phyloP scores from a whole-genome alignment of 37 sponge, comb jelly and placozoan genomes.

The Beroe forskalii region DNA sequence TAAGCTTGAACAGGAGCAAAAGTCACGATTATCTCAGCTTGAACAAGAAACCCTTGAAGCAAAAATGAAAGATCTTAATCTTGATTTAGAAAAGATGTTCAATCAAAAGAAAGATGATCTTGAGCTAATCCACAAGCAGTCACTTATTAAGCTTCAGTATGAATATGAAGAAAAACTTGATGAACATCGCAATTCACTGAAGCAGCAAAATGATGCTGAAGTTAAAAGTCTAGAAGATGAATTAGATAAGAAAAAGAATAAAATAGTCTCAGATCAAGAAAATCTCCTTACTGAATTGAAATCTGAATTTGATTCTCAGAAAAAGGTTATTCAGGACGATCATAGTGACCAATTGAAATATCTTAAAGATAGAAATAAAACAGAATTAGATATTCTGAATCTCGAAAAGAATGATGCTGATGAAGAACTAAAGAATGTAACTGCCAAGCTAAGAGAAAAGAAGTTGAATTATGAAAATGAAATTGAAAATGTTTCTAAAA shows the following conservation, averaged over 20 bases:
- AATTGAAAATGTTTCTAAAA: neutral
- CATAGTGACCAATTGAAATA: slow-evolving; percentile 13
- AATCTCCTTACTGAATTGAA: slow-evolving; percentile 16
- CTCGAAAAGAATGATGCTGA: slow-evolving; percentile 23
- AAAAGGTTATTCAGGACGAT: slow-evolving; percentile 16
- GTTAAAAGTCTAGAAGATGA: neutral
- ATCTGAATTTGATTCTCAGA: slow-evolving; percentile 40
- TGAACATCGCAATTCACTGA: neutral
- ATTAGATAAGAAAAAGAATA: slow-evolving; percentile 14
- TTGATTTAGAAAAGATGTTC: slow-evolving; percentile 49
- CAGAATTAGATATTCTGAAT: neutral
- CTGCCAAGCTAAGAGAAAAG: neutral
- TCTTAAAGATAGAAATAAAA: slow-evolving; percentile 25
- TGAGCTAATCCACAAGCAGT: slow-evolving; percentile 20
- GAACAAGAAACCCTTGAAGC: slow-evolving; percentile 39
- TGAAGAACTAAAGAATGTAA: slow-evolving; percentile 11
- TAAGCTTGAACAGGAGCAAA: slow-evolving; percentile 49
- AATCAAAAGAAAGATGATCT: slow-evolving; percentile 21
- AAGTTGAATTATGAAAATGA: neutral
- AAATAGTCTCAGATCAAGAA: slow-evolving; percentile 37
- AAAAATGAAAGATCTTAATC: slow-evolving; percentile 25
- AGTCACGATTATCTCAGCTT: slow-evolving; percentile 28
- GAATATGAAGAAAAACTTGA: slow-evolving; percentile 11
- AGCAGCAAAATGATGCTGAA: slow-evolving; percentile 3
- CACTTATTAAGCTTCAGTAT: neutral